These are phyloP conservation scores for Epizoanthus stellaris DNA, from an alignment of 92 coral and sea anemone species.

Conservation along the genomic window DNA sequence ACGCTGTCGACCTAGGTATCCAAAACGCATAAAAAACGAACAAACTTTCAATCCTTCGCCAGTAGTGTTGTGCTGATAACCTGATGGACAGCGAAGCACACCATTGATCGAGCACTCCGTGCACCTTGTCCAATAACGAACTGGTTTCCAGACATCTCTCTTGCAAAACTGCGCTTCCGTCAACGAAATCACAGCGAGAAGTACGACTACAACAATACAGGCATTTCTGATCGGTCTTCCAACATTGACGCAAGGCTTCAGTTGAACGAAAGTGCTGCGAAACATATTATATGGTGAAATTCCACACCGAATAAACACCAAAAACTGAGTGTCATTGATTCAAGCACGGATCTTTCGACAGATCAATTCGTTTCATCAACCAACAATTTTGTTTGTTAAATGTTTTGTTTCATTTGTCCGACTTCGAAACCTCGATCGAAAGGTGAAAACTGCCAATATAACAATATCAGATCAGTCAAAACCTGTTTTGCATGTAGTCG, in stretches of 20 bases:
- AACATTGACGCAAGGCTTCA: neutral
- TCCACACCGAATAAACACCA: too few relatives aligned
- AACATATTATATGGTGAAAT: neutral
- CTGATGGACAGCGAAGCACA: constrained; percentile 56
- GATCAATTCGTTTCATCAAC: too few relatives aligned
- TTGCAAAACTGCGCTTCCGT: constrained; percentile 26
- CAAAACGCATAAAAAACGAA: constrained; percentile 47
- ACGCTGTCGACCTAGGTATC: constrained; percentile 45
- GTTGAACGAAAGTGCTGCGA: neutral
- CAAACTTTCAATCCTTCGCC: constrained; percentile 64
- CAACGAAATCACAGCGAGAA: neutral
- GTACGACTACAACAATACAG: neutral
- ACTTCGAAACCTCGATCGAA: too few relatives aligned
- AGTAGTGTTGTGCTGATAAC: constrained; percentile 48
- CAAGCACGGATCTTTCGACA: too few relatives aligned
- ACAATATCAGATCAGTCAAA: too few relatives aligned
- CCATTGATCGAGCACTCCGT: constrained; percentile 75
- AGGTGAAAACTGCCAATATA: too few relatives aligned
- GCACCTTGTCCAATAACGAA: constrained; percentile 31
- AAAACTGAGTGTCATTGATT: too few relatives aligned
- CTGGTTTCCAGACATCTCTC: constrained; percentile 9
- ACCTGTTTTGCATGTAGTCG: too few relatives aligned
- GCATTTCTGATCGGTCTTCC: neutral
- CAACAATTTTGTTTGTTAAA: too few relatives aligned
- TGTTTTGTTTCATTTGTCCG: too few relatives aligned